Percentiles rank a stretch among this genome's conserved stretches.
Conservation (phyloP, 2,888 invertebrate species). For the Ophion slaviceki region DNA sequence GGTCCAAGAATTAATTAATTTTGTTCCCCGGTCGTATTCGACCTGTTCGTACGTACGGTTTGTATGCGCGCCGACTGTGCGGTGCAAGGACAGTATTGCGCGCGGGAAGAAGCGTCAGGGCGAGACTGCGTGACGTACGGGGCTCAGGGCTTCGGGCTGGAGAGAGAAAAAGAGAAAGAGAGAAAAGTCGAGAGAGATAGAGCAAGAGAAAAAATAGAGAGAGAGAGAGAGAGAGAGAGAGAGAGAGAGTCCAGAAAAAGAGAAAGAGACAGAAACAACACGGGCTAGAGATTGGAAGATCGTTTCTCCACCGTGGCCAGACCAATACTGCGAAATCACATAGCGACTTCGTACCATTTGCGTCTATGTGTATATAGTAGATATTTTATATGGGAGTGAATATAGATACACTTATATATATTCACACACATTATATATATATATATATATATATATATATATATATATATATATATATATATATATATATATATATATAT, state of each 20-base stretch:
- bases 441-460: neutral
- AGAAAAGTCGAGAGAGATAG: neutral
- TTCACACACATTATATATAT: neutral
- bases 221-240: slow-evolving; percentile 9
- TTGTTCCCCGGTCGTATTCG: neutral
- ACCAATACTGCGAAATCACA: slow-evolving; percentile 42
- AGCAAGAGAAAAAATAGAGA: neutral
- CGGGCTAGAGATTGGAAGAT: slow-evolving; percentile 23
- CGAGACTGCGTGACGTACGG: slow-evolving; percentile 47
- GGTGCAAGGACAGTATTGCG: neutral
- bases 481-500: no score
- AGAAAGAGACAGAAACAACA: slow-evolving; percentile 2
- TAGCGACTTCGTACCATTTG: slow-evolving; percentile 20
- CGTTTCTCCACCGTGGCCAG: slow-evolving; percentile 42
- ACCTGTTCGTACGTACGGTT: neutral
- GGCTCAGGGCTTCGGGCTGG: slow-evolving; percentile 21
- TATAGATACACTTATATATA: slow-evolving; percentile 30
- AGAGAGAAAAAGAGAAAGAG: neutral
- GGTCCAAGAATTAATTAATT: no score
- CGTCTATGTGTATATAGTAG: slow-evolving; percentile 57
- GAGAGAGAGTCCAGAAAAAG: neutral
- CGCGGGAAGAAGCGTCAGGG: slow-evolving; percentile 30
- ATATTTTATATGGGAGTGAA: slow-evolving; percentile 60
- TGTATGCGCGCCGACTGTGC: neutral
- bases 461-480: neutral